Conservation (phyloP, 2,797 vertebrate genomes). For the Mus minutoides region DNA sequence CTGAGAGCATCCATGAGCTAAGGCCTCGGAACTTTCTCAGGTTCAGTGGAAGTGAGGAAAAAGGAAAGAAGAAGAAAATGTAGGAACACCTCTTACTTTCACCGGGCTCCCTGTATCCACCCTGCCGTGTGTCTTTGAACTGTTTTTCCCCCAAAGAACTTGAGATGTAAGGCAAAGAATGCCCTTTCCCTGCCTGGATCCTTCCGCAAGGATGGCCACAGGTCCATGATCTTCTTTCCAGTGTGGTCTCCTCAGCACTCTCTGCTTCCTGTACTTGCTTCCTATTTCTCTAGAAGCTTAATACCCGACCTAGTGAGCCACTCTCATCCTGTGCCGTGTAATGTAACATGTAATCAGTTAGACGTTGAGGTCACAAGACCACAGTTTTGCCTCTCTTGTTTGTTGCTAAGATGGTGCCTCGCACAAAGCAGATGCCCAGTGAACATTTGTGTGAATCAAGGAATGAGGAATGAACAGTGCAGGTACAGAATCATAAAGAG, state of each 20-base stretch:
- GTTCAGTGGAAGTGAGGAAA: neutral
- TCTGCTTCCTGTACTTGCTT: neutral
- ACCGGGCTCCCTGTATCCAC: neutral
- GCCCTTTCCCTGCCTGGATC: neutral
- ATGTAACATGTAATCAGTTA: neutral
- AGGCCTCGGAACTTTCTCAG: slow-evolving; percentile 39
- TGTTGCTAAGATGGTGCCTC: neutral
- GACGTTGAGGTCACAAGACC: neutral
- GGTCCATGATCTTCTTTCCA: neutral
- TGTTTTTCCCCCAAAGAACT: no score
- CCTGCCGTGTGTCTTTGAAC: neutral
- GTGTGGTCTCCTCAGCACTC: accelerated
- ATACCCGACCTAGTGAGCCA: no score
- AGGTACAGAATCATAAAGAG: neutral
- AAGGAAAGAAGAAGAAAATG: neutral
- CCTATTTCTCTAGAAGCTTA: neutral
- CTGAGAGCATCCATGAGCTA: neutral
- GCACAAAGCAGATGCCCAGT: neutral
- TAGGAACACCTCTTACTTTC: neutral
- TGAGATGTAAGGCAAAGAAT: neutral
- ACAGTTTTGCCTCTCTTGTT: neutral
- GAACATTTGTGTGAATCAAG: neutral
- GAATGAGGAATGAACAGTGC: neutral
- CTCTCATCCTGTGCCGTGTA: neutral
- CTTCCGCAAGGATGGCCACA: neutral